These are phyloP conservation scores for Patella pellucida DNA, from an alignment of 2,888 invertebrate species.

Conservation along the genomic window DNA sequence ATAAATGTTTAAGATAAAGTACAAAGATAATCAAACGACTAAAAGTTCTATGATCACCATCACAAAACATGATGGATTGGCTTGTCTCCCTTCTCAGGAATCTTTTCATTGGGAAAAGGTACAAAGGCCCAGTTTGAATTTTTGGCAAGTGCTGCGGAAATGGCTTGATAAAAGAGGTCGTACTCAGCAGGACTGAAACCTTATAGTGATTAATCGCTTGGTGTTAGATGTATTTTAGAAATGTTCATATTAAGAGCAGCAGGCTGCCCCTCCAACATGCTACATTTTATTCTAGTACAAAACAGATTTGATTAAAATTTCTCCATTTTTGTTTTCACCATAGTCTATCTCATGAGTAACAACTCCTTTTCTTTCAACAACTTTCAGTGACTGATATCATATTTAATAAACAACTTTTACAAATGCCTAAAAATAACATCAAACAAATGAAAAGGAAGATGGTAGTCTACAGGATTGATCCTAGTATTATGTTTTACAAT, in stretches of 20 bases:
- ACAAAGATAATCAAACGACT: no score
- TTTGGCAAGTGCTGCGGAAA: constrained; percentile 5
- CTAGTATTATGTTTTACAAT: no score
- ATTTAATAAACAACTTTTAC: no score
- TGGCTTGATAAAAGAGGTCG: constrained; percentile 4
- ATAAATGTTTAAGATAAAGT: no score
- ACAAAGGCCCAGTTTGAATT: constrained; percentile 6
- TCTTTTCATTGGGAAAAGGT: background rate
- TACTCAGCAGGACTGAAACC: background rate
- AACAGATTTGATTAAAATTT: no score
- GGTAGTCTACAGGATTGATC: no score
- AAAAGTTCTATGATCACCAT: background rate
- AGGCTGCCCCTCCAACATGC: background rate
- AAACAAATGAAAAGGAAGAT: no score
- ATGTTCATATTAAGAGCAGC: constrained; percentile 1
- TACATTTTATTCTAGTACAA: background rate
- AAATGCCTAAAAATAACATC: no score
- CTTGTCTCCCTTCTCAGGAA: background rate
- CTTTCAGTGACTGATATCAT: no score
- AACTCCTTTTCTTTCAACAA: no score
- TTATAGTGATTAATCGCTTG: constrained; percentile 9
- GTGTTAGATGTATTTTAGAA: background rate
- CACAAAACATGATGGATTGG: background rate
- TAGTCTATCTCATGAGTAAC: no score
- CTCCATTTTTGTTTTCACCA: no score